Conservation (phyloP, 2,888 invertebrate species). For the Taenaris catops region DNA sequence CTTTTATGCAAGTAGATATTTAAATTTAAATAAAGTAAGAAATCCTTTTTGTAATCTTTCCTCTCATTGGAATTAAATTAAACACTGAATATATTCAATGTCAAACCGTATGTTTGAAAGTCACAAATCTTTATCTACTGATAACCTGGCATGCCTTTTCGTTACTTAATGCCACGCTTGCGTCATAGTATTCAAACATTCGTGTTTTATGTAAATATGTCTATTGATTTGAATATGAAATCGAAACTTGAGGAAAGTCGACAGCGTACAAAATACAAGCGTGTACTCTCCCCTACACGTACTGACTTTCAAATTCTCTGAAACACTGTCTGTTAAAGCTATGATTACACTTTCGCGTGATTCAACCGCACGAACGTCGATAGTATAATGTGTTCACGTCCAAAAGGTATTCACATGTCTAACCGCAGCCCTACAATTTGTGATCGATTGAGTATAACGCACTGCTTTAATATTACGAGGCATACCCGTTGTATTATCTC, state of each 20-base stretch:
- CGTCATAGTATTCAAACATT: slow-evolving; percentile 12
- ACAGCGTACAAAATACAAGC: slow-evolving; percentile 10
- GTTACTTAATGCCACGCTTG: slow-evolving; percentile 20
- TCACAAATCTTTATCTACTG: slow-evolving; percentile 48
- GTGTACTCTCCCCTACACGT: slow-evolving; percentile 6
- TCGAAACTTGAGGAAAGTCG: slow-evolving; percentile 17
- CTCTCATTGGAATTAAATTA: too few relatives aligned
- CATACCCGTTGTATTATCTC: slow-evolving; percentile 9
- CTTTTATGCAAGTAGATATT: too few relatives aligned
- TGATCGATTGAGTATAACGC: slow-evolving; percentile 23
- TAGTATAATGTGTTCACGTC: slow-evolving; percentile 24
- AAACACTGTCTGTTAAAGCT: slow-evolving; percentile 19
- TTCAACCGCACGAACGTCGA: slow-evolving; percentile 26
- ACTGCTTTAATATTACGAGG: slow-evolving; percentile 12
- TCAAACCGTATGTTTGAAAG: too few relatives aligned
- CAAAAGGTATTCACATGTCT: slow-evolving; percentile 27
- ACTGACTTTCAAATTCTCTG: slow-evolving; percentile 17
- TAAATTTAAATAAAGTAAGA: too few relatives aligned
- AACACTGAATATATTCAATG: too few relatives aligned
- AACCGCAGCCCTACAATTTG: slow-evolving; percentile 28
- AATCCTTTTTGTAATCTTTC: too few relatives aligned
- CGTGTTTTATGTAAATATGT: slow-evolving; percentile 16
- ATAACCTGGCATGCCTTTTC: slow-evolving; percentile 38
- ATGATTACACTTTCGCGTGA: slow-evolving; percentile 30
- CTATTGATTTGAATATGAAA: slow-evolving; percentile 15